Evolutionary conservation across 2,113 vertebrate species (phyloP), one percentile per base, ranked within the genome.

Genomic region (Blennius ocellaris): DNA sequence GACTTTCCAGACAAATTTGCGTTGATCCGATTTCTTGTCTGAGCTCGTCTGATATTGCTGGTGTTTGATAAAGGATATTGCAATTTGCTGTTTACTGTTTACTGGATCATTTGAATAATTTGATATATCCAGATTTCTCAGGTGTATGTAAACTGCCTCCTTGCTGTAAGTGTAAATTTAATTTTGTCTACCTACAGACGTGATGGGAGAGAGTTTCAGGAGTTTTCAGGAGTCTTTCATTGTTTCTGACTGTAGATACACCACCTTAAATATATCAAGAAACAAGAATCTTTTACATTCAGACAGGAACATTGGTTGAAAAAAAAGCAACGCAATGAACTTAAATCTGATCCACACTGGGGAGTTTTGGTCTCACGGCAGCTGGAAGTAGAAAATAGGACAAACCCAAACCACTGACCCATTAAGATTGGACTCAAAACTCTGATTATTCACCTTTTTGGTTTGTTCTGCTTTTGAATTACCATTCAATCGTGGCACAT

Each of bases 321-420:
- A 65, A 38, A 50, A 55, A 12, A 15, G n/a, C 11, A n/a, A n/a
- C 49, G 39, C 10, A 39, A 47, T 44, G 8, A 1, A 63, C 37
- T 72, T 76, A 59, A 36, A 36, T 54, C 11, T 37, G 21, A 60
- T 47, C 49, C 44, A 37, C 41, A 40, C 53, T 54, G 37, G 47
- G 65, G 53, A 73, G 39, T 55, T 17, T 59, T 66, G 41, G 48
- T 38, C 14, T 21, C 43, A 68, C 45, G 30, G 9, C 48, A 59
- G 17, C 68, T 69, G 48, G 60, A 55, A 43, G 51, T 36, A 21
- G 16, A 76, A 47, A 36, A 57, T 14, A 73, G 11, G 9, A 54
- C 16, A 51, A 12, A 62, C 48, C 37, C 44, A 61, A 67, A 58
- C 40, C 3, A 1, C 8, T 15, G 3, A 36, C 53, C 58, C 0